Base-by-base conservation (phyloP, 2,113 vertebrate genomes). In the Lathamus discolor region DNA sequence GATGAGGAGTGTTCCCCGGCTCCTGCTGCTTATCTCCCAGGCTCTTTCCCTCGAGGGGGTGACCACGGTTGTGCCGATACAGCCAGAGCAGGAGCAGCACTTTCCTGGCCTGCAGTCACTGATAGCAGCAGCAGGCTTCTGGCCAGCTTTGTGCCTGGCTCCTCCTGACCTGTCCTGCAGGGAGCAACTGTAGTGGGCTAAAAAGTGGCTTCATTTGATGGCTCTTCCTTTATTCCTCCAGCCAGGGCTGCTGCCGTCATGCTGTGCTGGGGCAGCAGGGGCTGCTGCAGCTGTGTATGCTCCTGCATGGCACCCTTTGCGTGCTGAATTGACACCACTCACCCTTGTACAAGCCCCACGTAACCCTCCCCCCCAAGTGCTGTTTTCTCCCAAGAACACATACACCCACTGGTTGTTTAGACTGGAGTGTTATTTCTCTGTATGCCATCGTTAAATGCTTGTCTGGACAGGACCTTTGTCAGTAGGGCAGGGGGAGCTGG, bases 391-490 rank as follows among this genome's bases (percentile, higher is more conserved):
- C 95, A 97, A 27, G 89, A 95, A 97, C 59, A 90, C 90, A 74
- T 84, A 14, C 54, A 73, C 46, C 43, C 48, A 1, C 29, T 41
- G 74, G 77, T 93, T 29, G n/a, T 69, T 96, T 92, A 90, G 93
- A 88, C 51, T 10, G 1, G 46, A 88, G 80, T 95, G 92, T 97
- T 96, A 97, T 96, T 97, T 91, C 64, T 91, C 75, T 92, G 76
- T 92, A 69, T 62, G 78, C 63, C 11, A 0, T 59, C 0, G 1
- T 77, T 97, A 93, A 95, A 74, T 29, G 69, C 88, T 81, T 95
- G 73, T 86, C 86, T 82, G 78, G 83, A 33, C 18, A 62, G 46
- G 75, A 74, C 54, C 35, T 59, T 73, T 82, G 84, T 94, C 95
- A 95, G 76, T 77, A 80, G 79, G 76, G n/a, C 4, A 3, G 15